Evolutionary conservation across 2,797 vertebrate genomes (phyloP).

Genomic region (Dermochelys coriacea): DNA sequence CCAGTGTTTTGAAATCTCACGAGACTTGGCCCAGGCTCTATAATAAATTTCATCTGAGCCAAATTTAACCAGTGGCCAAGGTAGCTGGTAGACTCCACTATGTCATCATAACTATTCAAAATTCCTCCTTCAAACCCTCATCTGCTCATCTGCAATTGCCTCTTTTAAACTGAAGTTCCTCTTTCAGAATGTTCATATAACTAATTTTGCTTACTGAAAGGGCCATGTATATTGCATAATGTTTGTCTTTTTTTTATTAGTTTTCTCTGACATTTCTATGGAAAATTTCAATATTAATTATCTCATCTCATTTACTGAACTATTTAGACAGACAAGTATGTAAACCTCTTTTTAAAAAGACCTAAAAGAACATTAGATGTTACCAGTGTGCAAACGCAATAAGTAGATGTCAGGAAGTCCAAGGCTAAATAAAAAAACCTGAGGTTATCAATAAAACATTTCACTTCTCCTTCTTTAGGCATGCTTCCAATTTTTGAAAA

Average conservation of each 20-base stretch:
- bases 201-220: not conserved
- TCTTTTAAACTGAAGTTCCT: not conserved
- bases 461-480: slow-evolving; percentile 49
- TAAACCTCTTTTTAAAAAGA: not conserved
- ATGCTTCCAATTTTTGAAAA: slow-evolving; percentile 55
- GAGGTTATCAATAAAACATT: slow-evolving; percentile 26
- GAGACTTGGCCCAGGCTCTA: not conserved
- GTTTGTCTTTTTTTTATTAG: not conserved
- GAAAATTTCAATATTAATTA: not conserved
- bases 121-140: not conserved
- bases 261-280: not conserved
- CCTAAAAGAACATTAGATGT: not conserved
- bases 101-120: slow-evolving; percentile 8
- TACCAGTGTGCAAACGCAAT: not conserved
- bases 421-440: not conserved
- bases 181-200: not conserved
- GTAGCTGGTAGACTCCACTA: not conserved
- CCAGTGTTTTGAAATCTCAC: not conserved
- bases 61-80: slow-evolving; percentile 20
- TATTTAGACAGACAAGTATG: not conserved
- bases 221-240: not conserved
- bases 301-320: not conserved
- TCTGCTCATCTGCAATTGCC: not conserved
- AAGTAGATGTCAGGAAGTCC: fast-evolving
- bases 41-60: slow-evolving; percentile 19